Evolutionary conservation across 2,888 invertebrate species (phyloP), one percentile per base, ranked within the genome.

Genomic region (Punctoribates punctum): DNA sequence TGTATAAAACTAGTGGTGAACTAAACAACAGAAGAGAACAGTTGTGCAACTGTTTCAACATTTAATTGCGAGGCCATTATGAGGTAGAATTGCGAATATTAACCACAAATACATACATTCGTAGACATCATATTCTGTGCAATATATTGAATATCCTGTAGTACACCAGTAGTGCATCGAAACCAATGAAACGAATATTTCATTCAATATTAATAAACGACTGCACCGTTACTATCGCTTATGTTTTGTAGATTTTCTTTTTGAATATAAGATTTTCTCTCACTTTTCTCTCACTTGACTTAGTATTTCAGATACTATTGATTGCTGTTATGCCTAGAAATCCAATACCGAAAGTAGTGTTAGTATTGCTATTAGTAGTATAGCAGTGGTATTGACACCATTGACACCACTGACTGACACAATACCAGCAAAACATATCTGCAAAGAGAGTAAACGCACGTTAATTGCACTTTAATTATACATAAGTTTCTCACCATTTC

Each of bases 381-480:
- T 62, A 27, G 62, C n/a, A 27, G 65, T 60, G 20, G 27, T 60
- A 60, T 60, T 25, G 27, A 60, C 27, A 27, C 60, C 60, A 60
- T 42, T 42, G 42, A 42, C n/a, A n/a, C n/a, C n/a, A n/a, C n/a
- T n/a, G n/a, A n/a, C n/a, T n/a, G n/a, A n/a, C 42, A 42, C 42
- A 42, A 42, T 11, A 42, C 17, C 17, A 23, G 27, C 13, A 60
- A 25, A 60, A 25, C 17, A 25, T 23, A 23, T 60, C 13, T 25
- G 60, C 34, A 38, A 67, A 60, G 60, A 67, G 25, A 72, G 46
- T 46, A 72, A 48, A 46, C 23, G 72, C 72, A 72, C 72, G 72
- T 72, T 48, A 72, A 72, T 72, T 72, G 72, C 72, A 72, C 72
- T 72, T 72, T 46, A 72, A 72, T 72, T 72, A 72, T 48, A 72